Evolutionary conservation across 2,888 invertebrate genomes (phyloP).

Genomic region (Imbricaverruca yamaguchii): DNA sequence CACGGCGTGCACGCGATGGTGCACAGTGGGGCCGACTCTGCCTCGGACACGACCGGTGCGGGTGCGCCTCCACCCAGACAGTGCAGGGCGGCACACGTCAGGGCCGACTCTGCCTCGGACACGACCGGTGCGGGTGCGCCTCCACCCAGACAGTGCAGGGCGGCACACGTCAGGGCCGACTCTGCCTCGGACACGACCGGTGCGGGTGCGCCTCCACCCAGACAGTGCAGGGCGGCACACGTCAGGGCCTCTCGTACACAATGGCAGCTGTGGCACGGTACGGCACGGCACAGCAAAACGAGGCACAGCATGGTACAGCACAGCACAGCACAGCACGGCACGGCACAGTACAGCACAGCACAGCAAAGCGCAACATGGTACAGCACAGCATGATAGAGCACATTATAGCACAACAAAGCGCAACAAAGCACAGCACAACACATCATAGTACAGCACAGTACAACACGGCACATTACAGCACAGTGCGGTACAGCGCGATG

Average conservation of each 20-base stretch:
- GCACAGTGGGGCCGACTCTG: no score
- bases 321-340: not conserved
- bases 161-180: no score
- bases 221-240: conserved; percentile 9
- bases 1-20: no score
- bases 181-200: no score
- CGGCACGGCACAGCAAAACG: conserved; percentile 4
- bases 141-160: no score
- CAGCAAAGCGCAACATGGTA: not conserved
- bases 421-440: not conserved
- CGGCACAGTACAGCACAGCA: conserved; percentile 10
- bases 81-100: no score
- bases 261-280: not conserved
- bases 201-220: no score
- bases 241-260: no score
- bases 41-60: no score
- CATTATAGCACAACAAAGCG: not conserved
- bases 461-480: not conserved
- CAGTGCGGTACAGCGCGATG: not conserved
- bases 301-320: not conserved
- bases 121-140: no score
- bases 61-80: no score
- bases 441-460: not conserved
- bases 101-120: no score
- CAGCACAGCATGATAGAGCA: not conserved